A percentile compares a stretch with the other conserved stretches of the same genome.
These are phyloP conservation scores for Barbus barbus DNA, from an alignment of 2,113 vertebrate genomes.

Conservation along the genomic window DNA sequence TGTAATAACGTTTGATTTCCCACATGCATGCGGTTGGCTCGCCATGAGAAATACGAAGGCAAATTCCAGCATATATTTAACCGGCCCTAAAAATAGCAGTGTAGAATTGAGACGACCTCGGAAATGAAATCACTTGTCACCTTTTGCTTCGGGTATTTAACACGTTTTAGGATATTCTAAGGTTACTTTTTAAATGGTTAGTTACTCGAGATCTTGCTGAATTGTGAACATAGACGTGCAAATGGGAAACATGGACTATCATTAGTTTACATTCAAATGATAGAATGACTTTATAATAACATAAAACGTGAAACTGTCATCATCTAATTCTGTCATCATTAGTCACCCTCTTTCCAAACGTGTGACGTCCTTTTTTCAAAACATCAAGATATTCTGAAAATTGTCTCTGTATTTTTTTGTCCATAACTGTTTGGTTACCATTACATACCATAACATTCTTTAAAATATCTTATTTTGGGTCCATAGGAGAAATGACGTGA, in stretches of 20 bases:
- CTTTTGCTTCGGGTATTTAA: slow-evolving; percentile 29
- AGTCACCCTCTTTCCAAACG: neutral
- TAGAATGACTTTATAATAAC: neutral
- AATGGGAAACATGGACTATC: neutral
- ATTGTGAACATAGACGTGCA: neutral
- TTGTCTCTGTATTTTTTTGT: too few species aligned
- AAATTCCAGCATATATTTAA: slow-evolving; percentile 56
- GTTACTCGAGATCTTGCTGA: neutral
- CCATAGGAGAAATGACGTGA: too few species aligned
- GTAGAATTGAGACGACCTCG: slow-evolving; percentile 48
- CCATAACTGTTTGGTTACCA: too few species aligned
- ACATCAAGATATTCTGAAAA: too few species aligned
- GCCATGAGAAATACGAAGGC: slow-evolving; percentile 34
- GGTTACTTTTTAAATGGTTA: slow-evolving; percentile 11
- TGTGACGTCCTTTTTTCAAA: neutral
- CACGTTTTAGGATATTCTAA: slow-evolving; percentile 34
- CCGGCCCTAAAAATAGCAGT: slow-evolving; percentile 51
- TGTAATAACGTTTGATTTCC: slow-evolving; percentile 54
- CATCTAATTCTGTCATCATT: neutral
- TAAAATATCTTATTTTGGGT: too few species aligned
- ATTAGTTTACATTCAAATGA: neutral
- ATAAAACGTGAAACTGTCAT: neutral
- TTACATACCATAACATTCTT: too few species aligned
- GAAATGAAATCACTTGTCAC: slow-evolving; percentile 40
- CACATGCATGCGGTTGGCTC: slow-evolving; percentile 48